Base-by-base conservation (phyloP, 2,113 vertebrate species). In the Dendrocopos noguchii region DNA sequence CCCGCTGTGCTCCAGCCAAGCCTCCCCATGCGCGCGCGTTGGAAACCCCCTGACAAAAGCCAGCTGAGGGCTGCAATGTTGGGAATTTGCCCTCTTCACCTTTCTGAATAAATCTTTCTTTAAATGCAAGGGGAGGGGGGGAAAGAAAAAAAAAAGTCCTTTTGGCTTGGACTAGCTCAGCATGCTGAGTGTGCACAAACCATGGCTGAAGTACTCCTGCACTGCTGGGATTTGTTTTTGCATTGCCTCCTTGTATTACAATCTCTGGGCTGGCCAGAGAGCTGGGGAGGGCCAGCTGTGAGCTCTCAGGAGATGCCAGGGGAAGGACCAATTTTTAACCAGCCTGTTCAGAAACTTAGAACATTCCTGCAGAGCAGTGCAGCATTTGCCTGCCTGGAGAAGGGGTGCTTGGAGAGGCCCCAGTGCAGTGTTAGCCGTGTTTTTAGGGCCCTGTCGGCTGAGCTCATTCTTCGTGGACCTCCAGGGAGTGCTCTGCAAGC, bases 1-100 rank as follows among this genome's bases (percentile, higher is more conserved):
- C 16, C 28, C 27, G 57, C 36, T 80, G 61, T 1, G 24, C 33
- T 61, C 84, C 67, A 95, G 90, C 93, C 90, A 96, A 95, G 22
- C 70, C 80, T 95, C 60, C 86, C 91, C 77, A 85, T 80, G 68
- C 90, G 91, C 81, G 66, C 91, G 86, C 34, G 33, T 81, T 80
- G 93, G 76, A 91, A 93, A 84, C 10, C 60, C 53, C 15, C 74
- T 95, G 95, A 97, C 91, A 89, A 97, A 96, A 96, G 76, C 91
- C 96, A 96, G 82, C 90, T 92, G 74, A 95, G 72, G 59, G 27
- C 63, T 95, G 88, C 86, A 94, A 92, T 92, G 91, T 85, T 94
- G 95, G 76, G 95, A 97, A 96, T 96, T 94, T 97, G 91, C 75
- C 91, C 95, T 95, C 65, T 91, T 95, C 84, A 90, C 88, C 78